Evolutionary conservation across 2,797 vertebrate genomes (phyloP).

Genomic region (Cossypha dichroa): DNA sequence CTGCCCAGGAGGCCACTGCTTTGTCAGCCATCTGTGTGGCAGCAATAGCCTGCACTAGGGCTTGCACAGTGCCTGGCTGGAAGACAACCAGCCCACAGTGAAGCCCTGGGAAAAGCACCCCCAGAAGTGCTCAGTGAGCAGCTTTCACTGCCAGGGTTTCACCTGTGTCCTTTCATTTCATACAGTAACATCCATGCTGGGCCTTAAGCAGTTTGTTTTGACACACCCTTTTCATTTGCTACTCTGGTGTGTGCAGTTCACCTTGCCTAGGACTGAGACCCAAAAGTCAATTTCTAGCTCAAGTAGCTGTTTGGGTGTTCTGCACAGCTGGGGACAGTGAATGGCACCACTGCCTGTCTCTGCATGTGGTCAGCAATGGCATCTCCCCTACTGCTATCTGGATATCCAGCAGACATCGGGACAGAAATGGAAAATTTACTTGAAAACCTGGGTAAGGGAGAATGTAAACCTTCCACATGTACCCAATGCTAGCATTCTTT

Average conservation of each 20-base stretch:
- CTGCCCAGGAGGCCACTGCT: background rate
- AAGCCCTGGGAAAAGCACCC: background rate
- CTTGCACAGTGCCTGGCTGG: fast-evolving
- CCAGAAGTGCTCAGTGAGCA: fast-evolving
- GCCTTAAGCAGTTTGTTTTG: background rate
- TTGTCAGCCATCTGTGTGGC: fast-evolving
- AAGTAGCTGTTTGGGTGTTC: fast-evolving
- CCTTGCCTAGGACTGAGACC: background rate
- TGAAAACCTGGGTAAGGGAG: background rate
- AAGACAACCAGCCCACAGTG: background rate
- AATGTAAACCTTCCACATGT: background rate
- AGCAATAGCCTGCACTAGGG: background rate
- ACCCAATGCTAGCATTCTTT: background rate
- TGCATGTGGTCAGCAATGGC: fast-evolving
- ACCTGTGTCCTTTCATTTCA: background rate
- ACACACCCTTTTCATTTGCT: background rate
- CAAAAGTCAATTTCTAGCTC: fast-evolving
- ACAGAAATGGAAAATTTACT: fast-evolving
- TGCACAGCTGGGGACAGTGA: background rate
- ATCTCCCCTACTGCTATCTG: fast-evolving
- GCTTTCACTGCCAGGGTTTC: background rate
- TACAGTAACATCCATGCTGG: fast-evolving
- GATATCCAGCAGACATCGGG: fast-evolving
- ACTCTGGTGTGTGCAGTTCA: fast-evolving
- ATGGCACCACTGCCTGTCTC: fast-evolving